A percentile compares a stretch with the other conserved stretches of the same genome.
phyloP scores from a whole-genome alignment of 2,113 vertebrate genomes.

The Geothlypis trichas region DNA sequence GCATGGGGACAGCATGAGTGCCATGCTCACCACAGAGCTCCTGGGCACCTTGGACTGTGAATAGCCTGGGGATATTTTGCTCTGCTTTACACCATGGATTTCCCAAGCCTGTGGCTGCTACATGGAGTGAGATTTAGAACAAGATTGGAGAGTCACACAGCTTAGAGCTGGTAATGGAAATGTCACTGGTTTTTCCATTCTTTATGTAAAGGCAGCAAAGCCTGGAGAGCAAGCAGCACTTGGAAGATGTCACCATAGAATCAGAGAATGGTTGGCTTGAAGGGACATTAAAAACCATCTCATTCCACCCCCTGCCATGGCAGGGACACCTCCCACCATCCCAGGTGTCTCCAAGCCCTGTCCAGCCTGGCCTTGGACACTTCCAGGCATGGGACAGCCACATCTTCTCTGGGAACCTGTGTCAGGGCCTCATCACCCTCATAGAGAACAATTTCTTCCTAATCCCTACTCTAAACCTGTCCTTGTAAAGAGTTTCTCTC shows the following conservation, averaged over 20 bases:
- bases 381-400: background rate
- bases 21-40: background rate
- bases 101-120: background rate
- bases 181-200: background rate
- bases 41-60: background rate
- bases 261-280: background rate
- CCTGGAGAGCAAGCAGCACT: background rate
- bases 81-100: background rate
- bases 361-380: background rate
- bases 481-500: background rate
- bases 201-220: background rate
- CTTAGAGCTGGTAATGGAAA: background rate
- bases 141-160: background rate
- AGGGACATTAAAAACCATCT: background rate
- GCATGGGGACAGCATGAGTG: background rate
- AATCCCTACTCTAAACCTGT: background rate
- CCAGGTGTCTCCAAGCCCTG: rapidly evolving
- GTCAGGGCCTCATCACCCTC: background rate
- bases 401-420: background rate
- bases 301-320: too few relatives aligned
- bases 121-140: background rate
- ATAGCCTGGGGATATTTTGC: background rate
- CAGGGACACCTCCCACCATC: rapidly evolving
- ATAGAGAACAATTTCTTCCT: background rate
- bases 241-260: background rate